Percentiles rank a stretch among this genome's conserved stretches.
These are phyloP conservation scores for Casuarius casuarius DNA, from an alignment of 2,113 vertebrate genomes.

Conservation along the genomic window DNA sequence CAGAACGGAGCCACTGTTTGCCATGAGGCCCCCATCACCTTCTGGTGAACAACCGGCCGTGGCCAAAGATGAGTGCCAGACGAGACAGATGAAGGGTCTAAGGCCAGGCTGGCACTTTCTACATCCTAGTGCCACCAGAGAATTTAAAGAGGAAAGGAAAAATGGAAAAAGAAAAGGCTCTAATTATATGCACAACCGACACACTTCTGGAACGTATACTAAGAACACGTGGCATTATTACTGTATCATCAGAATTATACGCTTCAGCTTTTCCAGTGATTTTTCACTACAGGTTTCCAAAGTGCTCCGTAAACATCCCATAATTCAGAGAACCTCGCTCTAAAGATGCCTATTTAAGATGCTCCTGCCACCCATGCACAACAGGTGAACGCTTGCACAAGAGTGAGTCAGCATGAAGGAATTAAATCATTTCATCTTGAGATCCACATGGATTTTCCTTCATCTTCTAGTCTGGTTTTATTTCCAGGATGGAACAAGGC, in stretches of 20 bases:
- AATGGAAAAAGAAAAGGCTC: not conserved
- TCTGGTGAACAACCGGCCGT: not conserved
- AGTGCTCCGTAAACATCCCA: fast-evolving
- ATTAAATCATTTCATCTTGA: not conserved
- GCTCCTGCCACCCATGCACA: not conserved
- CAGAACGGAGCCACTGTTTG: not conserved
- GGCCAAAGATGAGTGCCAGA: not conserved
- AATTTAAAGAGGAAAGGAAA: not conserved
- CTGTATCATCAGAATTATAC: not conserved
- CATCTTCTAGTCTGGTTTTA: not conserved
- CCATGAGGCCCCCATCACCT: not conserved
- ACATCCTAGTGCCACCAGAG: not conserved
- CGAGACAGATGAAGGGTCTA: not conserved
- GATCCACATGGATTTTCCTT: not conserved
- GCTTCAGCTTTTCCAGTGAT: not conserved
- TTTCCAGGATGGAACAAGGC: not conserved
- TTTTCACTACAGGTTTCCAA: not conserved
- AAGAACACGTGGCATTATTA: not conserved
- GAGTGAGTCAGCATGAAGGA: not conserved
- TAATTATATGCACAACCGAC: not conserved
- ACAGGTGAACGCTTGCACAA: not conserved
- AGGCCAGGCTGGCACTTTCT: not conserved
- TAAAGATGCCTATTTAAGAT: not conserved
- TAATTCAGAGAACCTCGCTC: not conserved
- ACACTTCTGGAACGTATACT: not conserved